Base-by-base conservation (phyloP, 1,140 invertebrate genomes). In the Andricus grossulariae region DNA sequence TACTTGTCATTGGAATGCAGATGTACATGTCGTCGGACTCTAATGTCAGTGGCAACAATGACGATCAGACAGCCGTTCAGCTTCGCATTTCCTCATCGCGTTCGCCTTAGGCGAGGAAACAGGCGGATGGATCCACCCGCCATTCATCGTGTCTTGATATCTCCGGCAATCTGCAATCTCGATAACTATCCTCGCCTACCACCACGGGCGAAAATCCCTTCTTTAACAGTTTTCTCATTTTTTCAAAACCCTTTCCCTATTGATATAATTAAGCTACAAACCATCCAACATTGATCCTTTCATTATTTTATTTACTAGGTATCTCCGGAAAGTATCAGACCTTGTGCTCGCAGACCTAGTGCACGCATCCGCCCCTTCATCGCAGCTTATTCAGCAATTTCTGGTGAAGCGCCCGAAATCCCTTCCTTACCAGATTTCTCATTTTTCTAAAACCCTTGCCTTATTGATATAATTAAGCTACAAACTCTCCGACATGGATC, bases 1-100 rank as follows among this genome's bases (percentile, higher is more conserved):
- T 66, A 66, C 60, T 66, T 66, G 60, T 66, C 60, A 66, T 66
- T 66, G 39, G 25, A 66, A 66, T 66, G 32, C 32, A 76, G 72
- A 76, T 66, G 50, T 77, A 72, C 57, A 74, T 49, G 81, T 82
- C 80, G 80, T 66, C 71, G 71, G 71, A 70, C 55, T 78, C 80
- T 84, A 85, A 86, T 87, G 83, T 74, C 82, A 78, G 86, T 86
- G 85, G 84, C 83, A 87, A 88, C 85, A 88, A 88, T 88, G 83
- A 87, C 75, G 83, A 85, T 84, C 78, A 82, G 79, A 83, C 82
- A 82, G 80, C 83, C 80, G 83, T 87, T 88, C 85, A 87, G 80
- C 79, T 71, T 84, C 73, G 50, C 76, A 75, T 85, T 84, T 83
- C 80, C 84, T 83, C 82, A 80, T 84, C 76, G 79, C 80, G 57